These are phyloP conservation scores for Geotrypetes seraphini DNA, from an alignment of 2,797 vertebrate genomes.

Conservation along the genomic window DNA sequence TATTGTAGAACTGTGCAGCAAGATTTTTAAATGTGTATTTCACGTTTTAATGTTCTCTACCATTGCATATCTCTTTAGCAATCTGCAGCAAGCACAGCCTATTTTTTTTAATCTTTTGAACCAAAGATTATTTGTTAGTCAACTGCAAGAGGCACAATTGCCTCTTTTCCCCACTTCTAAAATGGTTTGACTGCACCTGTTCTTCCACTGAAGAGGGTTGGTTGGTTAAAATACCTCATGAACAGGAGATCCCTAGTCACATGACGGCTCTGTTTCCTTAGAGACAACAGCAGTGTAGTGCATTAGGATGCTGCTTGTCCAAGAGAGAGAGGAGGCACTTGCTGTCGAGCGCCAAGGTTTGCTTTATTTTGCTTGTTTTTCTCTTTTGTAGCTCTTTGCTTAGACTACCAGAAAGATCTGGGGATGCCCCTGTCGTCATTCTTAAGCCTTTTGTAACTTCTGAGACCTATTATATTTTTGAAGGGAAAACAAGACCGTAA, in stretches of 20 bases:
- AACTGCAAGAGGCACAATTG: no score
- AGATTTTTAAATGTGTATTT: no score
- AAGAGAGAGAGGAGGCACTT: conserved; percentile 51
- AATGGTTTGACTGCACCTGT: not conserved
- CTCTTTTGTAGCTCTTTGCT: not conserved
- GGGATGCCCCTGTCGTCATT: not conserved
- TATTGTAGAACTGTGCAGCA: no score
- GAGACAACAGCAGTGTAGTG: conserved; percentile 66
- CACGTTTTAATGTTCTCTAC: no score
- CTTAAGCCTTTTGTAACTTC: not conserved
- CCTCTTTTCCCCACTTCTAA: no score
- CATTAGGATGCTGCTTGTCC: conserved; percentile 60
- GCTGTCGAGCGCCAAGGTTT: conserved; percentile 40
- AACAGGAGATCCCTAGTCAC: conserved; percentile 32
- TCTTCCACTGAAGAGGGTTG: not conserved
- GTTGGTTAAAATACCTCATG: not conserved
- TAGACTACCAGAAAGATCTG: not conserved
- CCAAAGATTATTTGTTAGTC: no score
- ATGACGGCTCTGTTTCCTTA: conserved; percentile 69
- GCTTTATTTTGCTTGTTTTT: conserved; percentile 40
- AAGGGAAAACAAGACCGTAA: not conserved
- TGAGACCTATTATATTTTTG: not conserved
- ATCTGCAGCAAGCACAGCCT: no score
- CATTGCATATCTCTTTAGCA: no score
- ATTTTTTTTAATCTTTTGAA: no score